These are phyloP conservation scores for Eristalis arbustorum DNA, from an alignment of 2,888 invertebrate genomes.

Conservation along the genomic window DNA sequence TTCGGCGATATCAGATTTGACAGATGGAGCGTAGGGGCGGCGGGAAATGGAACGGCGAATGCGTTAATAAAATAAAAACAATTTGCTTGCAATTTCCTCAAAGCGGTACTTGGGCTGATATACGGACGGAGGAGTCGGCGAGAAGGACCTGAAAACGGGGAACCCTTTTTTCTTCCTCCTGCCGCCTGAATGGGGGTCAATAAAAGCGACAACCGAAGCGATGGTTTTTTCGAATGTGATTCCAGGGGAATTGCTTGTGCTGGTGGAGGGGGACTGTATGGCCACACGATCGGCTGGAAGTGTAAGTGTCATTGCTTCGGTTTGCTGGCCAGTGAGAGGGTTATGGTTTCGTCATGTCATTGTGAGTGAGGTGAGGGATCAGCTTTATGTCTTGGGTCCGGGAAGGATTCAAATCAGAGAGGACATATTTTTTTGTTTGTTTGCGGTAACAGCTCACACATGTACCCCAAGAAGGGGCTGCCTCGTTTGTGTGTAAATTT, in stretches of 20 bases:
- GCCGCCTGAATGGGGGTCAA: conserved; percentile 19
- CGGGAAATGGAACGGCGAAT: conserved; percentile 13
- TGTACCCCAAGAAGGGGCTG: too few relatives aligned
- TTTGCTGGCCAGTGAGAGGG: neutral
- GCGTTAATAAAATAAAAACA: conserved; percentile 60
- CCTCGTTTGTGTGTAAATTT: too few relatives aligned
- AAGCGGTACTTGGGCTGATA: conserved; percentile 51
- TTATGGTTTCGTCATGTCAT: neutral
- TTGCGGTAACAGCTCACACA: too few relatives aligned
- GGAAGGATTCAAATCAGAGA: too few relatives aligned
- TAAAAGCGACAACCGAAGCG: conserved; percentile 30
- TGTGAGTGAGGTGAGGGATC: neutral
- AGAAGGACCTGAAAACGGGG: neutral
- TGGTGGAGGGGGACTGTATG: neutral
- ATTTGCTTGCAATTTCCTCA: conserved; percentile 60
- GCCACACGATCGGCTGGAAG: too few relatives aligned
- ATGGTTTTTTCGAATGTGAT: conserved; percentile 18
- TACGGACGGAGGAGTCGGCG: conserved; percentile 1
- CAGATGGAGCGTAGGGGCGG: neutral
- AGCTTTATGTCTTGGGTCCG: too few relatives aligned
- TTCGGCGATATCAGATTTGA: conserved; percentile 41
- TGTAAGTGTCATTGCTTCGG: neutral
- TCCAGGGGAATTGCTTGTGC: neutral
- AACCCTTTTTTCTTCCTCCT: conserved; percentile 12
- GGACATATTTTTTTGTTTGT: too few relatives aligned